Base-by-base conservation (phyloP, 2,888 invertebrate species). In the Tenthredo distinguenda region DNA sequence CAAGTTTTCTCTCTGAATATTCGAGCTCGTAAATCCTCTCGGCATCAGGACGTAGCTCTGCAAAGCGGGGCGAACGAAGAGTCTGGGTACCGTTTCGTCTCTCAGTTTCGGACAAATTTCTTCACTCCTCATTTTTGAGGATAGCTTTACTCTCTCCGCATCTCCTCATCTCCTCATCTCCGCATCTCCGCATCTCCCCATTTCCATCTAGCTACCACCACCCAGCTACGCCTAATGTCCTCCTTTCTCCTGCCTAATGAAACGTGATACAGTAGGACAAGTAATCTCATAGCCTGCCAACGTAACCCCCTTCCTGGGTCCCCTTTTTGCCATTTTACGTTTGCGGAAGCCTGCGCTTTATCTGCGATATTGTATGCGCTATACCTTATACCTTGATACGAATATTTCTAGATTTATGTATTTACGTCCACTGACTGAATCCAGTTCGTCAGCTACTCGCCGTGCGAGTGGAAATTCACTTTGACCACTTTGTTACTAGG, bases 181-280 rank as follows among this genome's bases (percentile, higher is more conserved):
- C 26, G 62, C 62, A 21, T 58, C 58, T 55, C n/a, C 55, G 6
- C 37, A 5, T 43, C 43, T 43, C 47, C 26, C 21, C 62, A 21
- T n/a, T 37, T 21, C 12, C 62, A 71, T n/a, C 71, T 9, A 37
- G 43, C 47, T 9, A 76, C 50, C 31, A 15, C 74, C 26, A 50
- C 77, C 34, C 26, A 68, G 68, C 34, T 34, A 68, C 68, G 68
- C 68, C 68, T 62, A 58, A 65, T 65, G 58, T 81, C 81, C 81
- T 81, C 81, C 81, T 62, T 81, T 81, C 81, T 81, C 81, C 62
- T 31, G 81, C 31, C 62, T 65, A 81, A 62, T 62, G 81, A 81
- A 81, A 81, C 81, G 40, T 81, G 62, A 81, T 81, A 81, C 81
- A 62, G 81, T 62, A 43, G 31, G 81, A 81, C 81, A 81, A 81